Percentiles rank a stretch among this genome's conserved stretches.
phyloP scores from a whole-genome alignment of 1,140 invertebrate genomes.

The Magallana angulata region DNA sequence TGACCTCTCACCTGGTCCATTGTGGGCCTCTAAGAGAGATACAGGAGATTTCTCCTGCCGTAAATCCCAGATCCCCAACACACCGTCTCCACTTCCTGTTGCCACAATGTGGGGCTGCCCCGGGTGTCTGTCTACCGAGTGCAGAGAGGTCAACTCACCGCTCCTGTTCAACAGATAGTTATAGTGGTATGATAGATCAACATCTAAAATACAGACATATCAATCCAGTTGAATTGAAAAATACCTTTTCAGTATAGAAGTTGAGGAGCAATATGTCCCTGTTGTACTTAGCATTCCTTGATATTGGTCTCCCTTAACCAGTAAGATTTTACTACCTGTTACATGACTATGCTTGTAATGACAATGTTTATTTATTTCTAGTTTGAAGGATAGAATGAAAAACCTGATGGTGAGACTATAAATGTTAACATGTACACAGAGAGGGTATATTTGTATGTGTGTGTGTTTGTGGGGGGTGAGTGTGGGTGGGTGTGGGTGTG shows the following conservation, averaged over 20 bases:
- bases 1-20: constrained; percentile 81
- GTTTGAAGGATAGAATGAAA: no score
- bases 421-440: no score
- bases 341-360: no score
- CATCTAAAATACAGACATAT: background rate
- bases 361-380: no score
- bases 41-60: constrained; percentile 89
- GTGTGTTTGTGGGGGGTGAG: no score
- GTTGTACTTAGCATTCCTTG: no score
- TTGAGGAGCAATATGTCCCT: background rate
- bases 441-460: no score
- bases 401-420: no score
- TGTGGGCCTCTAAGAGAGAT: constrained; percentile 89
- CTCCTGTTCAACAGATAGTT: constrained; percentile 33
- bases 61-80: constrained; percentile 80
- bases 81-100: constrained; percentile 74
- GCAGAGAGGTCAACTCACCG: constrained; percentile 82
- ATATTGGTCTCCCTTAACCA: no score
- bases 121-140: constrained; percentile 88
- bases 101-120: constrained; percentile 91
- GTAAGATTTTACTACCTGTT: no score
- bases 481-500: no score
- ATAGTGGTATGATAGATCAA: background rate
- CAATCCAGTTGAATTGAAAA: background rate
- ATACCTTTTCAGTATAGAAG: background rate